Conservation (phyloP, 2,797 vertebrate genomes). For the Scomberomorus guttatus region DNA sequence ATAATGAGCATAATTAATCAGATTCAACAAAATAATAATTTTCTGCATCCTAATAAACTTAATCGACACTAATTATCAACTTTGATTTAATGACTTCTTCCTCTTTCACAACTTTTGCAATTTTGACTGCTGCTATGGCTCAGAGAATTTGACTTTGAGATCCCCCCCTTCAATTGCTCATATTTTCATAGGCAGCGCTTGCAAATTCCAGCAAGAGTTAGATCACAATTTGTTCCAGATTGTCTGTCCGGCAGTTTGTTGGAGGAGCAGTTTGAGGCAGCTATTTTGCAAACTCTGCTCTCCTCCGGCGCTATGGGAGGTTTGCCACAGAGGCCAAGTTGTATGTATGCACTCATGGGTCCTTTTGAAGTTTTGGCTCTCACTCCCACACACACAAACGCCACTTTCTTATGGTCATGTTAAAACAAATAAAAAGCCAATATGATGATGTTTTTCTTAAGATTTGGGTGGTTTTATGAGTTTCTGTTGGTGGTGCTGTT, state of each 20-base stretch:
- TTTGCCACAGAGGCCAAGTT: constrained; percentile 63
- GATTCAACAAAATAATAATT: constrained; percentile 5
- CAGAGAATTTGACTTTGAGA: constrained; percentile 12
- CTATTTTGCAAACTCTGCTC: constrained; percentile 61
- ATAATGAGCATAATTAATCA: constrained; percentile 49
- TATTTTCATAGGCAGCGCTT: constrained; percentile 59
- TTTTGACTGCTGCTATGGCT: constrained; percentile 1
- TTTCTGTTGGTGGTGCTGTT: neutral
- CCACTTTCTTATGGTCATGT: constrained; percentile 36
- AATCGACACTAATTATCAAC: constrained; percentile 25
- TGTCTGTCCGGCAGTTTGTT: constrained; percentile 57
- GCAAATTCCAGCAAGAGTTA: constrained; percentile 54
- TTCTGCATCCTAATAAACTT: constrained; percentile 19
- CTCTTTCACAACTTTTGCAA: constrained; percentile 26
- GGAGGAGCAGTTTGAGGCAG: constrained; percentile 53
- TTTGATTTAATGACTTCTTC: constrained; percentile 32
- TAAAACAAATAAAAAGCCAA: constrained; percentile 45
- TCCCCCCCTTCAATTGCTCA: constrained; percentile 26
- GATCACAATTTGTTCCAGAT: constrained; percentile 75
- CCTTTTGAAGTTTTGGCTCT: constrained; percentile 59
- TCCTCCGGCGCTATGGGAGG: constrained; percentile 61
- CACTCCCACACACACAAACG: constrained; percentile 6
- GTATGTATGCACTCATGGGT: constrained; percentile 59
- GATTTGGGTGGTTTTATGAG: constrained; percentile 27
- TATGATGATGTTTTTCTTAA: constrained; percentile 23